Base-by-base conservation (phyloP, 2,113 vertebrate genomes). In the Cricetomys ansorgei region DNA sequence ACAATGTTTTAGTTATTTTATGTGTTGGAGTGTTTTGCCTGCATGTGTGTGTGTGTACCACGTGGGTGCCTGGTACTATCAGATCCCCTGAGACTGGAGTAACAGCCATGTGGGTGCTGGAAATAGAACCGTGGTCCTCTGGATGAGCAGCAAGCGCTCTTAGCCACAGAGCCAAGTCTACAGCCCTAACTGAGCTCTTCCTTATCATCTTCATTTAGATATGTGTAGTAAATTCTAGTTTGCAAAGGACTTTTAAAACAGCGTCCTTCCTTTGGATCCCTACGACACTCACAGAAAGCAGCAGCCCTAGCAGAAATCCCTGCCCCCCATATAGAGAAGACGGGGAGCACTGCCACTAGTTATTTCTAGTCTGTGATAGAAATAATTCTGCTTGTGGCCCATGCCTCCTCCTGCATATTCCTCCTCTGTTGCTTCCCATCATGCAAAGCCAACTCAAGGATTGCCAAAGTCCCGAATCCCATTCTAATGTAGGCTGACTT, bases 401-500 rank as follows among this genome's bases (percentile, higher is more conserved):
- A 16, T 17, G 2, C 25, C 12, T 31, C 34, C n/a, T 65, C 11
- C 8, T 2, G 0, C 7, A 11, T 9, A 55, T 2, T n/a, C n/a
- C n/a, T n/a, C n/a, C n/a, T n/a, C 11, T 27, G 2, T 43, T 79
- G 55, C 48, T 87, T 87, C 83, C 69, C 79, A 29, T 89, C 76
- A 23, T n/a, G 43, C 79, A 79, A 72, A 65, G 6, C 81, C 83
- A 67, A 76, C 83, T 87, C 40, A 64, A 70, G 45, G 15, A 73
- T 91, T 84, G n/a, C 72, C 84, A 64, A 53, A 84, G 93, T 57
- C 43, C 72, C 53, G 62, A 96, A 37, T 84, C 88, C 59, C 67
- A 75, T 83, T 95, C 89, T 96, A 84, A 94, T 75, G 89, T 80
- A 86, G 87, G 89, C 8, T 91, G 62, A 62, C 83, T 91, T 72